Percentiles rank a stretch among this genome's conserved stretches.
Conservation (phyloP, 92 coral and sea anemone species). For the Scolanthus callimorphus region DNA sequence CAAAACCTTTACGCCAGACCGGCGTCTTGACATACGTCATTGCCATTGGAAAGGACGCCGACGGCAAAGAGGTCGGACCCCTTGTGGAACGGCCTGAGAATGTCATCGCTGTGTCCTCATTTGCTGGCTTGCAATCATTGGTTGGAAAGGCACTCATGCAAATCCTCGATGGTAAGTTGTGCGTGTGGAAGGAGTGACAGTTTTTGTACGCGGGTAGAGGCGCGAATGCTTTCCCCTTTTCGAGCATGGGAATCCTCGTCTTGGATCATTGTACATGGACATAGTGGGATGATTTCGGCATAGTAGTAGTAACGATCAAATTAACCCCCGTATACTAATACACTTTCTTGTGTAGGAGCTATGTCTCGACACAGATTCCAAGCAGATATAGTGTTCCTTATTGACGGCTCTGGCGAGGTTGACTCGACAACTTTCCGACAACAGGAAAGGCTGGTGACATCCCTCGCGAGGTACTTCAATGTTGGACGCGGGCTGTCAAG, state of each 20-base stretch:
- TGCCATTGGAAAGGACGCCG: conserved; percentile 45
- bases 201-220: no score
- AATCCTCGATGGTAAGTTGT: conserved; percentile 16
- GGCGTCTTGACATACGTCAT: conserved; percentile 57
- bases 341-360: conserved; percentile 35
- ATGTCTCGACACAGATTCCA: conserved; percentile 35
- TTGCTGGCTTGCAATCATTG: conserved; percentile 8
- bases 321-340: no score
- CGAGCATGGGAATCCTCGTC: no score
- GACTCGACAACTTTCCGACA: conserved; percentile 42
- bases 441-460: conserved; percentile 64
- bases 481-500: conserved; percentile 43
- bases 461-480: conserved; percentile 55
- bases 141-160: conserved; percentile 13
- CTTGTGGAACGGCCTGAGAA: conserved; percentile 34
- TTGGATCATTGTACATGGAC: no score
- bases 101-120: conserved; percentile 26
- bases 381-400: conserved; percentile 74
- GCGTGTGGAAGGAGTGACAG: no score
- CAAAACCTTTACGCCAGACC: conserved; percentile 23
- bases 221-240: no score
- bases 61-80: conserved; percentile 31
- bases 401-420: conserved; percentile 80
- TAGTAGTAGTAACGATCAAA: no score
- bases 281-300: no score